phyloP scores from a whole-genome alignment of 2,113 vertebrate genomes.

The Capreolus pygargus region DNA sequence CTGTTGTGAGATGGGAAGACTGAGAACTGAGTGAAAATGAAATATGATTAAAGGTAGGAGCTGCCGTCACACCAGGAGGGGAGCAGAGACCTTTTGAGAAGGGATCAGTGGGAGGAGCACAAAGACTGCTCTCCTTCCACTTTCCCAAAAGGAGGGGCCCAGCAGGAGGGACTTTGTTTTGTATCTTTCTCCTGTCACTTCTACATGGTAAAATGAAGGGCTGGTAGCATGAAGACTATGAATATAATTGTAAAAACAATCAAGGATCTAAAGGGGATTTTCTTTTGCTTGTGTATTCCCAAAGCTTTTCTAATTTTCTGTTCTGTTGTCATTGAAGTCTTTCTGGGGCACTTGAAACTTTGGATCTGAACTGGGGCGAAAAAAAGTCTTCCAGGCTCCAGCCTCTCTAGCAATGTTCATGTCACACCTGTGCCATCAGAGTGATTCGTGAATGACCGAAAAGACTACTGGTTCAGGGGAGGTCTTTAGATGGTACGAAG shows the following conservation, averaged over 20 bases:
- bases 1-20: not conserved
- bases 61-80: not conserved
- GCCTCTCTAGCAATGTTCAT: not conserved
- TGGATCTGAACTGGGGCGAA: not conserved
- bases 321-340: not conserved
- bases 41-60: not conserved
- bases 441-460: not conserved
- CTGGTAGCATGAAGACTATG: not conserved
- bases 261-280: not conserved
- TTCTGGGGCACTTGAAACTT: not conserved
- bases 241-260: not conserved
- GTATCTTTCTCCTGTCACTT: not conserved
- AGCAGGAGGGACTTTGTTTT: not conserved
- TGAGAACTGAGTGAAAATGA: not conserved
- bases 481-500: not conserved
- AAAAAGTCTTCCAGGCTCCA: not conserved
- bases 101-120: not conserved
- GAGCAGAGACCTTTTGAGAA: not conserved
- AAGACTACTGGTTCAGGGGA: not conserved
- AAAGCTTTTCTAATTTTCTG: not conserved
- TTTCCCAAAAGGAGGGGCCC: not conserved
- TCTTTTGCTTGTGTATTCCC: not conserved
- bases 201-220: not conserved
- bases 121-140: not conserved
- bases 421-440: not conserved